phyloP scores from a whole-genome alignment of 2,797 vertebrate genomes.

The Telmatherina bonti region DNA sequence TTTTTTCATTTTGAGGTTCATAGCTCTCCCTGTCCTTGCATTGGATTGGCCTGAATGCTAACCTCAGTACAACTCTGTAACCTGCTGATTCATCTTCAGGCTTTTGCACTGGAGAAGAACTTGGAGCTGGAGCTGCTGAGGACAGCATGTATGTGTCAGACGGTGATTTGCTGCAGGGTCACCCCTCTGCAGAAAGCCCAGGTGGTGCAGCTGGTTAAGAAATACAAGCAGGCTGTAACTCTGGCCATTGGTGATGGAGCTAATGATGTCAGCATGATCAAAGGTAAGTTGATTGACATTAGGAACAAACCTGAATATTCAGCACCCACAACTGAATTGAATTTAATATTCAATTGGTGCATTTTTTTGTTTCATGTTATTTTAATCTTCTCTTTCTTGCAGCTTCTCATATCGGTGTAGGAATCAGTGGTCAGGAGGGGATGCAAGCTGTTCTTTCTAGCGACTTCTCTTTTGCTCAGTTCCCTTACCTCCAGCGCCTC shows the following conservation, averaged over 20 bases:
- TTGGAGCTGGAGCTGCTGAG: slow-evolving; percentile 89
- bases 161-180: slow-evolving; percentile 94
- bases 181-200: no score
- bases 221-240: no score
- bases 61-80: background rate
- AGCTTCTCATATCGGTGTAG: slow-evolving; percentile 95
- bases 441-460: slow-evolving; percentile 95
- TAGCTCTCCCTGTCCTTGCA: no score
- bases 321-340: no score
- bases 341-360: no score
- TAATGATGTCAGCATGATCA: no score
- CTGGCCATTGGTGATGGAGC: no score
- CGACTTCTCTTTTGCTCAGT: slow-evolving; percentile 94
- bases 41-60: no score
- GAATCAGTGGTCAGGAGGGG: slow-evolving; percentile 94
- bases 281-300: slow-evolving; percentile 70
- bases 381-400: background rate
- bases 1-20: no score
- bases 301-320: no score
- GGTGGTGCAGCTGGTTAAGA: no score
- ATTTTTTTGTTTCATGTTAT: no score
- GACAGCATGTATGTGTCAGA: slow-evolving; percentile 91
- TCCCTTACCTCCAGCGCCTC: slow-evolving; percentile 94
- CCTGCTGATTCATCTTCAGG: slow-evolving; percentile 72
- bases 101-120: slow-evolving; percentile 86